Evolutionary conservation across 92 coral and sea anemone genomes (phyloP), one percentile per base, ranked within the genome.

Genomic region (Epizoanthus stellaris): DNA sequence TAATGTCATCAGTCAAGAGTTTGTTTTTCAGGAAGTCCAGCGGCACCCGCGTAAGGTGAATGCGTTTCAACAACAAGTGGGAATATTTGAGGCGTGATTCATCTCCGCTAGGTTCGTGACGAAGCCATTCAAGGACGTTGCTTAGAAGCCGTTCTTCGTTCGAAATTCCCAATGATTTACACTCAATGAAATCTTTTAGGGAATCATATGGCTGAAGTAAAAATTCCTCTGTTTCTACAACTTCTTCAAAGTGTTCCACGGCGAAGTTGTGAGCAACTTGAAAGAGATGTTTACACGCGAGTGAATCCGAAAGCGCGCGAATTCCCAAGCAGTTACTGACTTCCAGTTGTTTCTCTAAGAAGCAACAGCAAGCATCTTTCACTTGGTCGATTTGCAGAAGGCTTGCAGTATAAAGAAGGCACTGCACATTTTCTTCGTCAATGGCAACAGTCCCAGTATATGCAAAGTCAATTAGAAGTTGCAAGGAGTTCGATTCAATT

Each of bases 301-400:
- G 88, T 12, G 91, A 77, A 57, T 93, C 97, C 19, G 94, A 85
- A 59, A 93, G 87, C n/a, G 93, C 88, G 34, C 97, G 97, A 47
- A 93, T 93, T 34, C 97, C 97, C 87, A 93, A 80, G 67, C 97
- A 93, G 75, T 93, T 93, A 9, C 53, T 39, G 16, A 86, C 93
- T 25, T 84, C 77, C 9, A 89, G 82, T 54, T 88, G 91, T 36
- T 87, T 84, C 42, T 68, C 88, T 3, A 93, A 86, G 73, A 86
- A 93, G 16, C 86, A 87, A 64, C 94, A 93, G 63, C 97, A 93
- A 52, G 89, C 94, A 39, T 81, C 86, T 65, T 42, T 87, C 11
- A 93, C 91, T 45, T 75, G 19, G 30, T 82, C 87, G 38, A 93
- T 84, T 60, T 90, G 95, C 7, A 93, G 91, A 42, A 93, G 77